Evolutionary conservation across 53 echinoderm and acorn worm genomes (phyloP).

Genomic region (Crossaster papposus): DNA sequence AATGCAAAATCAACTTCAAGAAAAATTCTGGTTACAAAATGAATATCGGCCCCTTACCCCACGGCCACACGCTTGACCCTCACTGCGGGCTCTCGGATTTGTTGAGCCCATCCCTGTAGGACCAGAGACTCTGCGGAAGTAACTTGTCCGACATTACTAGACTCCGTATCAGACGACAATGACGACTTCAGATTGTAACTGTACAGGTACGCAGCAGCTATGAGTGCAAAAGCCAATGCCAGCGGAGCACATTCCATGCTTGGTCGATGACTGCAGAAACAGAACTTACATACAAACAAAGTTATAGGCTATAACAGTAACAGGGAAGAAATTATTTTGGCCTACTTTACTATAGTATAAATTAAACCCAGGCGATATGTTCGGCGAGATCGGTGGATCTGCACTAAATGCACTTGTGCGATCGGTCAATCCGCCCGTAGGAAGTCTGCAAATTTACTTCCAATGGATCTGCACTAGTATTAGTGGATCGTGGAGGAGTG

Average conservation of each 20-base stretch:
- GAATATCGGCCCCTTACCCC: conserved; percentile 25
- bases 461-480: no score
- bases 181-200: neutral
- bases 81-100: neutral
- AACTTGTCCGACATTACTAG: neutral
- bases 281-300: neutral
- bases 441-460: no score
- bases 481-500: no score
- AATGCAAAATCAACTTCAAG: no score
- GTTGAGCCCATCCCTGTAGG: conserved; percentile 27
- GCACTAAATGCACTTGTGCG: no score
- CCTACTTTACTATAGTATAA: no score
- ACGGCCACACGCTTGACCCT: conserved; percentile 51
- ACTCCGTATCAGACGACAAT: neutral
- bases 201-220: conserved; percentile 60
- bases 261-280: neutral
- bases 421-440: no score
- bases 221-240: conserved; percentile 29
- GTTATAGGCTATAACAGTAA: neutral
- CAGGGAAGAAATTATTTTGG: neutral
- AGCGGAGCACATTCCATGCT: conserved; percentile 49
- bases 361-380: no score
- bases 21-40: neutral
- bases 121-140: conserved; percentile 25
- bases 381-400: no score